Evolutionary conservation across 2,888 invertebrate genomes (phyloP), one percentile per base, ranked within the genome.

Genomic region (Agriotes lineatus): DNA sequence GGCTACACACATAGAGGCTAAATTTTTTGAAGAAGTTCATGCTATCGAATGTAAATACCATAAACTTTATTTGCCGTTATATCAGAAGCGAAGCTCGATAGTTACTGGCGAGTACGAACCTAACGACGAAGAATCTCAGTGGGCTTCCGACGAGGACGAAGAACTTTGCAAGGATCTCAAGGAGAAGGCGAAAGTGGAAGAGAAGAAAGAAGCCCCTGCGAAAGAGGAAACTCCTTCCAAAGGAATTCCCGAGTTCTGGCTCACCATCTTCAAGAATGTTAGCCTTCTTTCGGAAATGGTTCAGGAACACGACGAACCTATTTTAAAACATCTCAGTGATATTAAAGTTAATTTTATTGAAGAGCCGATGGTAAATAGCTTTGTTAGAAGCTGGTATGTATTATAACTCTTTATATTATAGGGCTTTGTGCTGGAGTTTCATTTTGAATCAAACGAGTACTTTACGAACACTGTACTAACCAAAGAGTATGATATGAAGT

Each of bases 231-330:
- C 80, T 33, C 78, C 85, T 72, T 77, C 81, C 6, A 90, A 89
- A 83, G 98, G 97, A 67, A 91, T 99, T 78, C 95, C 96, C 1
- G 93, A 95, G 72, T 99, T 99, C 86, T 99, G 99, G 99, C 86
- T 96, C 73, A 96, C 94, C 25, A 95, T 97, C 80, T 95, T 99
- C 82, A 95, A 94, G 83, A 96, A 96, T 86, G 94, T 95, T 60
- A 92, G 91, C 48, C 89, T 95, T 85, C 86, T 97, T 66, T 88
- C 91, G 48, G 96, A 96, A 80, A 94, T 96, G 93, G 91, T 96
- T 79, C 93, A 95, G 79, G 90, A 91, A 79, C 91, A 94, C 76
- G 97, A 97, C 85, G 95, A 96, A 81, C 93, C 95, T 10, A 94
- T 97, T 78, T 86, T 97, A 39, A 92, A 93, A 82, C 91, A 93